These are phyloP conservation scores for Syndactyla subalaris DNA, from an alignment of 2,797 vertebrate species.

Conservation along the genomic window DNA sequence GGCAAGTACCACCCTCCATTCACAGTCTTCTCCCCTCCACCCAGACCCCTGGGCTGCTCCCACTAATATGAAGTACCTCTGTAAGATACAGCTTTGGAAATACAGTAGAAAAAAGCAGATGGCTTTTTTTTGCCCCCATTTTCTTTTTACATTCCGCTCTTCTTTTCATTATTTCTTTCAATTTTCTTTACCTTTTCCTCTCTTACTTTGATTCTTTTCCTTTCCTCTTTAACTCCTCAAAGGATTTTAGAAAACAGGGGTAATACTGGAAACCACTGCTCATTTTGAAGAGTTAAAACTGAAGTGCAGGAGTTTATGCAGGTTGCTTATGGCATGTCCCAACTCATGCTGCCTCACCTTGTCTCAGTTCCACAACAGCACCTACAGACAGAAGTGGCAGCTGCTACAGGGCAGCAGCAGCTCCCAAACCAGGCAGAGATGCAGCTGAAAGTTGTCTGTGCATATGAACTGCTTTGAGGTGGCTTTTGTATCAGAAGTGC, in stretches of 20 bases:
- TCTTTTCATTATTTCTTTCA: background rate
- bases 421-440: background rate
- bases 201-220: background rate
- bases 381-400: background rate
- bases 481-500: background rate
- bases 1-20: background rate
- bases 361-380: background rate
- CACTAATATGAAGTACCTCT: background rate
- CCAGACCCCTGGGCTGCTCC: background rate
- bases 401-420: background rate
- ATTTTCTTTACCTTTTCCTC: background rate
- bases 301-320: background rate
- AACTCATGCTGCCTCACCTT: background rate
- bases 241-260: background rate
- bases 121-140: background rate
- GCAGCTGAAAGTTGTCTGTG: background rate
- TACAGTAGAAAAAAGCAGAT: background rate
- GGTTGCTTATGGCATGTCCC: background rate
- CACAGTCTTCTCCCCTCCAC: accelerated
- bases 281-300: background rate
- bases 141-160: accelerated
- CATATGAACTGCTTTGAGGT: background rate
- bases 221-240: background rate
- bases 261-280: background rate
- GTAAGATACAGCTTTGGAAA: background rate